A percentile compares a stretch with the other conserved stretches of the same genome.
Conservation (phyloP, 2,888 invertebrate species). For the Anthrax anthrax region DNA sequence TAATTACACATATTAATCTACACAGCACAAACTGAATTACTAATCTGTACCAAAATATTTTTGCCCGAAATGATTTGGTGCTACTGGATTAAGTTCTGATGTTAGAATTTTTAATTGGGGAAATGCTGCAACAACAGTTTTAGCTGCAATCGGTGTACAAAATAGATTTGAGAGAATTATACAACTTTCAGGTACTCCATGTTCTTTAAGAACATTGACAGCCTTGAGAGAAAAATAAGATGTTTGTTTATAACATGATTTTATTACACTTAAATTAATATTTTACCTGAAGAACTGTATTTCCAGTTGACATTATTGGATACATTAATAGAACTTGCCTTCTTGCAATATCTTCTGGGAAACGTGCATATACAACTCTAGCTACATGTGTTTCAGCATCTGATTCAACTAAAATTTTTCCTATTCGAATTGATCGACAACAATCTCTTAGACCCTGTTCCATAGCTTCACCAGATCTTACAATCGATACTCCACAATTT, state of each 20-base stretch:
- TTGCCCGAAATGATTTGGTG: slow-evolving; percentile 96
- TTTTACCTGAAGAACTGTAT: slow-evolving; percentile 68
- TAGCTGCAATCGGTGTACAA: slow-evolving; percentile 83
- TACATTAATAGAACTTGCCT: slow-evolving; percentile 91
- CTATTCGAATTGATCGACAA: slow-evolving; percentile 94
- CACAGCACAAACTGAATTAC: no score
- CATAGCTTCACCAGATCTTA: slow-evolving; percentile 91
- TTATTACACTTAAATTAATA: background rate
- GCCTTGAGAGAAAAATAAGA: slow-evolving; percentile 45
- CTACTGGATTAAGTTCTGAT: slow-evolving; percentile 86
- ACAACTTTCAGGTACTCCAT: slow-evolving; percentile 83
- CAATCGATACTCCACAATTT: slow-evolving; percentile 97
- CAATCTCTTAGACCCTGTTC: slow-evolving; percentile 90
- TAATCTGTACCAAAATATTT: slow-evolving; percentile 98
- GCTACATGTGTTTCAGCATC: slow-evolving; percentile 95
- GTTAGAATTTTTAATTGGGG: slow-evolving; percentile 90
- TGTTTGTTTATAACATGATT: background rate
- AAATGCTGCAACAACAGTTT: slow-evolving; percentile 68
- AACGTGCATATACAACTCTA: slow-evolving; percentile 91
- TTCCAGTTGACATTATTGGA: slow-evolving; percentile 97
- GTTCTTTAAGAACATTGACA: slow-evolving; percentile 84
- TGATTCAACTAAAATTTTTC: slow-evolving; percentile 94
- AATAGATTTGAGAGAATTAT: slow-evolving; percentile 96
- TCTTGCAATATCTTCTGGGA: slow-evolving; percentile 86
- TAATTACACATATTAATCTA: no score